Percentiles rank a stretch among this genome's conserved stretches.
These are phyloP conservation scores for Pandion haliaetus DNA, from an alignment of 2,113 vertebrate species.

Conservation along the genomic window DNA sequence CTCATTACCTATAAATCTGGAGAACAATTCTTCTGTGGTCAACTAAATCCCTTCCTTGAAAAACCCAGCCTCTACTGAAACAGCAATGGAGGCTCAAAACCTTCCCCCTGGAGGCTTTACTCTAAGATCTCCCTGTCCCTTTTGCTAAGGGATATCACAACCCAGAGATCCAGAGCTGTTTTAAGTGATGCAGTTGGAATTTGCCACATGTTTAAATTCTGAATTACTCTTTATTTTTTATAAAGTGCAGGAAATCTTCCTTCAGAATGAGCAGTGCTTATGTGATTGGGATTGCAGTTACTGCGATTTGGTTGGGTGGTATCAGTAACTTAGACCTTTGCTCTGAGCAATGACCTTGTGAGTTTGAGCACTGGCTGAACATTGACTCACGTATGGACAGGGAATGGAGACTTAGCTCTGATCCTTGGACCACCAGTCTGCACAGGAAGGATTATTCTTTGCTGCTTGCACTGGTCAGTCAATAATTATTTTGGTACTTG, in stretches of 20 bases:
- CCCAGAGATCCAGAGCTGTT: background rate
- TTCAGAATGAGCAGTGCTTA: background rate
- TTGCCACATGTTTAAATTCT: background rate
- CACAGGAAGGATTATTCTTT: background rate
- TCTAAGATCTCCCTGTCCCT: rapidly evolving
- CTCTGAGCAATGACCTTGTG: background rate
- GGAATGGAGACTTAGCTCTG: background rate
- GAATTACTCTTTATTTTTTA: background rate
- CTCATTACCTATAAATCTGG: background rate
- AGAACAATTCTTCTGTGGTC: background rate
- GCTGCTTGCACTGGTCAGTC: background rate
- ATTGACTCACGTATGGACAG: background rate
- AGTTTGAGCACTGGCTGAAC: background rate
- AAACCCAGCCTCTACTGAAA: background rate
- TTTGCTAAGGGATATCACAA: background rate
- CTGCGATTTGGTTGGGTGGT: background rate
- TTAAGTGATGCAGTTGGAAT: background rate
- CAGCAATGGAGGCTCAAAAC: background rate
- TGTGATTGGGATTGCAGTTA: rapidly evolving
- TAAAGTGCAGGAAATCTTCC: background rate
- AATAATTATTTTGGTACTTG: background rate
- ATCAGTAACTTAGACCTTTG: background rate
- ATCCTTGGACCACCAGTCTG: background rate
- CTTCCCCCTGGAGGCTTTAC: background rate
- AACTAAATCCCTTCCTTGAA: background rate